Conservation (phyloP, 2,888 invertebrate species). For the Brenthis daphne region DNA sequence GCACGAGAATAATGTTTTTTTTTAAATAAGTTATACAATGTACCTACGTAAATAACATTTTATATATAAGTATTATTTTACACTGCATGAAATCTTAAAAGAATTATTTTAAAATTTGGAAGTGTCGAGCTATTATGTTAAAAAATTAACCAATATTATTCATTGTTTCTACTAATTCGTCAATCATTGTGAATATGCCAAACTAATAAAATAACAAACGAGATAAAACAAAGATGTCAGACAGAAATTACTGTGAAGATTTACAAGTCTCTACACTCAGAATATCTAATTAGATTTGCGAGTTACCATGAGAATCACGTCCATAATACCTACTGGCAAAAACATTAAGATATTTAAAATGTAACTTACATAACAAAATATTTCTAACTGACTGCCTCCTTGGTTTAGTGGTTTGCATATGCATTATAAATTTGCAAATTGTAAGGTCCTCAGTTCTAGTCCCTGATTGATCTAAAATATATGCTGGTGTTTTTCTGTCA, state of each 20-base stretch:
- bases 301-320: conserved; percentile 32
- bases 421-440: too few relatives aligned
- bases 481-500: too few relatives aligned
- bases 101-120: too few relatives aligned
- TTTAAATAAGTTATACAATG: too few relatives aligned
- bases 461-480: too few relatives aligned
- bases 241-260: conserved; percentile 33
- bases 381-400: too few relatives aligned
- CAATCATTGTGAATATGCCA: conserved; percentile 19
- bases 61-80: too few relatives aligned
- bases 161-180: conserved; percentile 25
- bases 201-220: conserved; percentile 27
- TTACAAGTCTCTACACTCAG: conserved; percentile 35
- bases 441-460: too few relatives aligned
- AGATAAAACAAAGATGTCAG: conserved; percentile 32
- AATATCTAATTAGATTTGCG: conserved; percentile 33
- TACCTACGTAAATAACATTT: too few relatives aligned
- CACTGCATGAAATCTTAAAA: too few relatives aligned
- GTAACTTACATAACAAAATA: conserved; percentile 13
- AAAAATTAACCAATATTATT: conserved; percentile 3
- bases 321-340: conserved; percentile 27
- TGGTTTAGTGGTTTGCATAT: too few relatives aligned
- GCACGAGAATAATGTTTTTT: too few relatives aligned
- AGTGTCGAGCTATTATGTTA: background rate
- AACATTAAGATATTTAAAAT: conserved; percentile 22